Conservation (phyloP, 1,140 invertebrate species). For the Diuraphis noxia region DNA sequence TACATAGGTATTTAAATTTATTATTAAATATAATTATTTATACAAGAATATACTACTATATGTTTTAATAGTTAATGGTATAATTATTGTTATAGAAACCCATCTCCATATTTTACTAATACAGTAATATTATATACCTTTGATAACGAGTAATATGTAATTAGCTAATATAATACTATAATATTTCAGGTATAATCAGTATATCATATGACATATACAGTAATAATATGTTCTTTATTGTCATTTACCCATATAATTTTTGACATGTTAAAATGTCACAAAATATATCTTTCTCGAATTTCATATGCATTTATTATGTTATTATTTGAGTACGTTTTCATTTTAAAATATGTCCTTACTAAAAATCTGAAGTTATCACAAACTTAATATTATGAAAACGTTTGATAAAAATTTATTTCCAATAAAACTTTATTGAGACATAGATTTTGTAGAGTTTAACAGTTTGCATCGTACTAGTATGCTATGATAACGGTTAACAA, state of each 20-base stretch:
- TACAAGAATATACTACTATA: no score
- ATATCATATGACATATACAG: no score
- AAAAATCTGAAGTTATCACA: not conserved
- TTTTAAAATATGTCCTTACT: not conserved
- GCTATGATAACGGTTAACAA: not conserved
- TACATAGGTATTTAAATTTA: not conserved
- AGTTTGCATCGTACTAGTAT: not conserved
- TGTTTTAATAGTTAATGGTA: not conserved
- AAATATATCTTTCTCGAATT: not conserved
- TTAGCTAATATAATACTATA: not conserved
- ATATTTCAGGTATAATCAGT: not conserved
- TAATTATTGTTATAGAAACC: not conserved
- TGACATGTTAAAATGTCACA: not conserved
- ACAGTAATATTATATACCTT: not conserved
- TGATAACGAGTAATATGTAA: not conserved
- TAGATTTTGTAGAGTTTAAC: not conserved
- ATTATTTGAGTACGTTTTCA: not conserved
- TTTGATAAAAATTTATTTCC: not conserved
- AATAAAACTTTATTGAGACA: no score
- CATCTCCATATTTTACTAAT: not conserved
- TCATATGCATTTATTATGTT: not conserved
- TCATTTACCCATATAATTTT: fast-evolving
- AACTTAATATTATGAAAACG: not conserved
- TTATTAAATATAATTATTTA: no score
- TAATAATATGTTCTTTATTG: not conserved